Conservation (phyloP, 2,113 vertebrate species). For the Platichthys flesus region DNA sequence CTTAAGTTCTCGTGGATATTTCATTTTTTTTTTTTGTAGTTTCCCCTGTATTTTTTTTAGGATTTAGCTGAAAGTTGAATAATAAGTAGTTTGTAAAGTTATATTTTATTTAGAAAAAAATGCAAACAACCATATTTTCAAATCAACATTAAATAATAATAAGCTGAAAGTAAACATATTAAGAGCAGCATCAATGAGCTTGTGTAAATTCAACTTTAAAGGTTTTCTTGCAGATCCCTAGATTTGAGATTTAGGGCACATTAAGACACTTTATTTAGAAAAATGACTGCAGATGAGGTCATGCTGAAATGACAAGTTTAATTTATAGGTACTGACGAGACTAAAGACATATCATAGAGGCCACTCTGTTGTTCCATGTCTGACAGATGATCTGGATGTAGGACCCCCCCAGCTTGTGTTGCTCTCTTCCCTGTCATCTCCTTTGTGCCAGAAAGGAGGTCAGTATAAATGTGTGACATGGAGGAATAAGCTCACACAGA, state of each 20-base stretch:
- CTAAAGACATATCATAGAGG: constrained; percentile 4
- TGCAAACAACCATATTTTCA: background rate
- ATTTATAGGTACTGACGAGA: background rate
- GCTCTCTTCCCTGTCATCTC: constrained; percentile 34
- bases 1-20: background rate
- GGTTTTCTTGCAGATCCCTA: background rate
- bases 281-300: background rate
- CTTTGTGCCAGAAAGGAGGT: constrained; percentile 62
- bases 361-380: constrained; percentile 33
- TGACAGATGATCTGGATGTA: constrained; percentile 52
- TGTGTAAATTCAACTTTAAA: background rate
- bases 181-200: background rate
- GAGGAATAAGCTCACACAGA: constrained; percentile 31
- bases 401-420: constrained; percentile 33
- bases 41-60: background rate
- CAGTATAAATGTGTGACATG: constrained; percentile 70
- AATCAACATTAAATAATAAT: background rate
- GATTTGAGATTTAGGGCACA: background rate
- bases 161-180: background rate
- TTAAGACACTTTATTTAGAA: background rate
- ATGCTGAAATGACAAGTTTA: background rate
- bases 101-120: background rate
- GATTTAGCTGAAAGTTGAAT: background rate
- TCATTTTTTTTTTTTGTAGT: too few species aligned
- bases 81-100: background rate